These are phyloP conservation scores for Muraenolepis orangiensis DNA, from an alignment of 2,797 vertebrate species.

Conservation along the genomic window DNA sequence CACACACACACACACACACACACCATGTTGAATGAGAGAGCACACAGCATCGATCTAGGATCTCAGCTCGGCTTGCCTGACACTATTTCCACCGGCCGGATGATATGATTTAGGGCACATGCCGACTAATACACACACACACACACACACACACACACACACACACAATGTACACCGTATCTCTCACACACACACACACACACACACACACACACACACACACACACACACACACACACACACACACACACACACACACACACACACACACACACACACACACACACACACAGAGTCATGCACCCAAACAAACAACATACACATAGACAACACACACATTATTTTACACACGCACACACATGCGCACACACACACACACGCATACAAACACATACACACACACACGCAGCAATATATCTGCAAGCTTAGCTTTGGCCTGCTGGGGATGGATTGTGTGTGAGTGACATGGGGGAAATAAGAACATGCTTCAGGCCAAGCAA, in stretches of 20 bases:
- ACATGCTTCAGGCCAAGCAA: constrained; percentile 70
- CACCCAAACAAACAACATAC: constrained; percentile 14
- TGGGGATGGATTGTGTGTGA: constrained; percentile 72
- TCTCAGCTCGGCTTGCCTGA: constrained; percentile 32
- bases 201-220: constrained; percentile 11
- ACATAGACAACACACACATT: constrained; percentile 3
- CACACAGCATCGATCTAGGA: constrained; percentile 53
- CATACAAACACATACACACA: constrained; percentile 23
- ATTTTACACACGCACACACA: not conserved
- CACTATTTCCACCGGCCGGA: constrained; percentile 28
- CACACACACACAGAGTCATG: constrained; percentile 12
- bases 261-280: not conserved
- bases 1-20: constrained; percentile 23
- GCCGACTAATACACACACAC: not conserved
- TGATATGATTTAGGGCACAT: constrained; percentile 35
- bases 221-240: constrained; percentile 9
- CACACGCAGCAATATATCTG: constrained; percentile 47
- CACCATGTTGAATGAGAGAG: constrained; percentile 52
- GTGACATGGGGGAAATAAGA: constrained; percentile 80
- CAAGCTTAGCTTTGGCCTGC: constrained; percentile 50
- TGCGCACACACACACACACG: constrained; percentile 13
- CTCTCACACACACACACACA: constrained; percentile 11
- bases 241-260: constrained; percentile 22
- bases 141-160: not conserved
- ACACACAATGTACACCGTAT: too few relatives aligned